Base-by-base conservation (phyloP, 2,888 invertebrate species). In the Morpho deidamia region DNA sequence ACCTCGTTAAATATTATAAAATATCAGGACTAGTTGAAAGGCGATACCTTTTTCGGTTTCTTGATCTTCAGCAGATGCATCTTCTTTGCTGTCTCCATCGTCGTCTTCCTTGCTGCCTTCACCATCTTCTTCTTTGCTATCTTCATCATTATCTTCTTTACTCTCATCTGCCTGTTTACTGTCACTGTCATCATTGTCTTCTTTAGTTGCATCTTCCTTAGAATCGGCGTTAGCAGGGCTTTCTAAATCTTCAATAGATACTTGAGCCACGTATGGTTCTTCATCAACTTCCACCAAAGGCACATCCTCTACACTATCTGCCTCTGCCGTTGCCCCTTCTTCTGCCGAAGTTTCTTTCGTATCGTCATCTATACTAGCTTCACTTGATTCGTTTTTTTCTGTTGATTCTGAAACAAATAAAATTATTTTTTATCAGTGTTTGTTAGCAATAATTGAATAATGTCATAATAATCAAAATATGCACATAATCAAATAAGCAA, bases 301-400 rank as follows among this genome's bases (percentile, higher is more conserved):
- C 43, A 70, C 65, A 40, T 23, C 72, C 45, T 70, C 68, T 55
- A 69, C 74, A 57, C 78, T 78, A 42, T 75, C 74, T 23, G 63
- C 70, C 39, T 78, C 75, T 49, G 67, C 65, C 54, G 74, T 74
- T 32, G 68, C 83, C 50, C 74, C 79, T 61, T 78, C 83, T 75
- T 88, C 87, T 62, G 69, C 73, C 69, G 86, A 85, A 71, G 71
- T 76, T 58, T 68, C 76, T 73, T 78, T 83, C 74, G 84, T 80
- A 70, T 83, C 81, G 70, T 83, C 79, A 66, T 81, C 81, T 68
- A 86, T 73, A 70, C 80, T 83, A 69, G 81, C 76, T 83, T 90
- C 91, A 81, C 80, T 83, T 78, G 89, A 89, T 67, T 86, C 86
- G 80, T 81, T 82, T 79, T 88, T 88, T 78, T 85, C 88, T 66